Percentiles rank a stretch among this genome's conserved stretches.
Evolutionary conservation across 1,140 invertebrate species (phyloP).

Genomic region (Condylostylus longicornis): DNA sequence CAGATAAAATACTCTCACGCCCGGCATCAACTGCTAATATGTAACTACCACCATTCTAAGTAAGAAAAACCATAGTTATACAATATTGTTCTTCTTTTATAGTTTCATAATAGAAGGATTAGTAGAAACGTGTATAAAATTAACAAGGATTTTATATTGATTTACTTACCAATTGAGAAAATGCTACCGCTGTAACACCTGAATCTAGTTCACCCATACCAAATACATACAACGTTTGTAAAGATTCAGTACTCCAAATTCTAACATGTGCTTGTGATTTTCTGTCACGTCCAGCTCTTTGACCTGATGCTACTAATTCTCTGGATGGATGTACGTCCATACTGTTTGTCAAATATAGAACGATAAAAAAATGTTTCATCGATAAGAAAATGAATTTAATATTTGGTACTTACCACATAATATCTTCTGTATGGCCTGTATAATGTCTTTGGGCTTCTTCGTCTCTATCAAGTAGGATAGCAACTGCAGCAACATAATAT

Average conservation of each 20-base stretch:
- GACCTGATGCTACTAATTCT: conserved; percentile 80
- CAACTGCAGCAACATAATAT: conserved; percentile 84
- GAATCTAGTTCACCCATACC: conserved; percentile 83
- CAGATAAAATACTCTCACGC: conserved; percentile 68
- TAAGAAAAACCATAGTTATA: conserved; percentile 1
- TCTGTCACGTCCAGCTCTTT: conserved; percentile 61
- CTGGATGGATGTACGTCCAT: conserved; percentile 82
- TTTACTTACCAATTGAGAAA: conserved; percentile 66
- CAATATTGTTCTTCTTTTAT: not conserved
- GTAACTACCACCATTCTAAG: conserved; percentile 72
- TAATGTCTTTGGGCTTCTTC: conserved; percentile 87
- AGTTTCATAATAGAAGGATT: not conserved
- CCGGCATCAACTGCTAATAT: conserved; percentile 72
- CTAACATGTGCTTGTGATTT: conserved; percentile 82
- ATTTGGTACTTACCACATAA: conserved; percentile 43
- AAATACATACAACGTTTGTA: conserved; percentile 82
- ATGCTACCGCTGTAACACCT: conserved; percentile 76
- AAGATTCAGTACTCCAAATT: conserved; percentile 84
- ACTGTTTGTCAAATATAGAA: conserved; percentile 32
- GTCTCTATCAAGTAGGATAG: conserved; percentile 77
- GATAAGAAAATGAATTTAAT: not conserved
- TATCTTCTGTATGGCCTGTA: conserved; percentile 85
- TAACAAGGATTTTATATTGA: not conserved
- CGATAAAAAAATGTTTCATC: not conserved
- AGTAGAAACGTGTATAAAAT: too few relatives aligned